Conservation (phyloP, 2,797 vertebrate genomes). For the Macropus fuliginosus region DNA sequence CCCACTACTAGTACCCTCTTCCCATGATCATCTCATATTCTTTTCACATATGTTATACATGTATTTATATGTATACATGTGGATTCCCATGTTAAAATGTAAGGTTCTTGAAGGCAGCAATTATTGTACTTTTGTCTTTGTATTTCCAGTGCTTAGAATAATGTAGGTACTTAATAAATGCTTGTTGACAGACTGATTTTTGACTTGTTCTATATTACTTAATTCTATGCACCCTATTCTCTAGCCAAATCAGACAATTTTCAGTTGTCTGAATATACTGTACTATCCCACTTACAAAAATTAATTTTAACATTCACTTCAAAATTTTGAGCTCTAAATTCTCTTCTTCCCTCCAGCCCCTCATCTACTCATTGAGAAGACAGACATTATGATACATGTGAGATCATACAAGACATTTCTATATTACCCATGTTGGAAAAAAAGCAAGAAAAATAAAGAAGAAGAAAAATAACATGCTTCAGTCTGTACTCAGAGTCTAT, state of each 20-base stretch:
- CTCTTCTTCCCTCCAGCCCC: background rate
- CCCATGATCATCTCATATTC: background rate
- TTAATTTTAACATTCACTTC: background rate
- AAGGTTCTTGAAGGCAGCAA: background rate
- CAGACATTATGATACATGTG: background rate
- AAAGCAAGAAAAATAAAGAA: background rate
- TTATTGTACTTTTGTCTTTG: background rate
- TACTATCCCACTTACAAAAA: background rate
- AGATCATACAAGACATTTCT: background rate
- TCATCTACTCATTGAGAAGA: background rate
- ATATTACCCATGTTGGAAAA: background rate
- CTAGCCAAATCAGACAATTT: background rate
- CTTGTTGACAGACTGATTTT: background rate
- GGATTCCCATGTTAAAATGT: background rate
- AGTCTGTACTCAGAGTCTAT: background rate
- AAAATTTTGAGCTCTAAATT: background rate
- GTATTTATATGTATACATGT: background rate
- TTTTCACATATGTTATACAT: too few relatives aligned
- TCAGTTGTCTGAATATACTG: background rate
- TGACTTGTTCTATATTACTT: background rate
- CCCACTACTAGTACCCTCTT: background rate
- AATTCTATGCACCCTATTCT: background rate
- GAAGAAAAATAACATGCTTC: background rate
- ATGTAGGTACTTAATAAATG: background rate
- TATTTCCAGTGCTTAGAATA: background rate